Evolutionary conservation across 1,140 invertebrate species (phyloP).

Genomic region (Tyrophagus putrescentiae): DNA sequence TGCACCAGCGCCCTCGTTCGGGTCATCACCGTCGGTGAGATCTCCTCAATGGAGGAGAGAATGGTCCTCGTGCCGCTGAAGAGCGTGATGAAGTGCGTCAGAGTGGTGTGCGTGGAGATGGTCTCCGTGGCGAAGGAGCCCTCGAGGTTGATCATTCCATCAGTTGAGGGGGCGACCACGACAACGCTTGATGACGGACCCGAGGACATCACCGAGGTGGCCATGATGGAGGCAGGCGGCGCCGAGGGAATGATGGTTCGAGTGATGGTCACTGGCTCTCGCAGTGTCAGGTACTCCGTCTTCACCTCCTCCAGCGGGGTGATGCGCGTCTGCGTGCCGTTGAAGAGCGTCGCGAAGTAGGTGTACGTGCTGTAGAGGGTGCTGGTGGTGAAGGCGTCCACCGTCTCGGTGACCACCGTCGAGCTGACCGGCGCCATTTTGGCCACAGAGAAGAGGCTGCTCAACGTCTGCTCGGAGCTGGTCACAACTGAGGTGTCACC

Average conservation of each 20-base stretch:
- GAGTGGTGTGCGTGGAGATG: constrained; percentile 23
- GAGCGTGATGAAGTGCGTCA: constrained; percentile 28
- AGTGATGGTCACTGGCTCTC: constrained; percentile 17
- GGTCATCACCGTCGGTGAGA: constrained; percentile 25
- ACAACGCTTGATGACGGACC: neutral
- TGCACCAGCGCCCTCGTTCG: neutral
- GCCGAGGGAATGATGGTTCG: constrained; percentile 12
- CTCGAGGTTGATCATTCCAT: neutral
- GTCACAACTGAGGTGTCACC: constrained; percentile 58
- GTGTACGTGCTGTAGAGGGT: constrained; percentile 27
- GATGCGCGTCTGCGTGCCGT: constrained; percentile 26
- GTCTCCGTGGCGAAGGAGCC: constrained; percentile 14
- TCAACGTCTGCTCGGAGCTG: constrained; percentile 60
- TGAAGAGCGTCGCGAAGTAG: constrained; percentile 29
- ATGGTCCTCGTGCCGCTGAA: constrained; percentile 26
- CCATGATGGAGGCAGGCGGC: neutral
- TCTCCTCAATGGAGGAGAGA: constrained; percentile 28
- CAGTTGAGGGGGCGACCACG: neutral
- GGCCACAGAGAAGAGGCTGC: constrained; percentile 24
- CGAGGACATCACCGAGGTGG: neutral
- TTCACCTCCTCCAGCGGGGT: constrained; percentile 28
- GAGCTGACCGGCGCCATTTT: neutral
- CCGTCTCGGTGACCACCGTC: constrained; percentile 25
- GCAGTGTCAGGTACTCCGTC: constrained; percentile 25
- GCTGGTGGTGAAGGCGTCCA: constrained; percentile 24